Percentiles rank a stretch among this genome's conserved stretches.
Conservation (phyloP, 2,888 invertebrate species). For the Drosophila formosana region DNA sequence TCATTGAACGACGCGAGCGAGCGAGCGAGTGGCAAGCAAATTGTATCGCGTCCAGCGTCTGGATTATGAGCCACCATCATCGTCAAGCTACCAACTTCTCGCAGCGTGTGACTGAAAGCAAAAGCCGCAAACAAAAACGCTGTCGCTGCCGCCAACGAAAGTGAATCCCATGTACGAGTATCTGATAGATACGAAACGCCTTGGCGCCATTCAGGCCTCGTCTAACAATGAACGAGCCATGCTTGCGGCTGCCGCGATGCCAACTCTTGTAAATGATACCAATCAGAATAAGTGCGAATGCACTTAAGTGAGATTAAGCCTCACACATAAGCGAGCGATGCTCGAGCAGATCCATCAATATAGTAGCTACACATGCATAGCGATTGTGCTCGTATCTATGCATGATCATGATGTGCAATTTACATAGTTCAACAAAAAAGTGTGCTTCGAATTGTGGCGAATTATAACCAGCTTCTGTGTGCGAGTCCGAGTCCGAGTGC, state of each 20-base stretch:
- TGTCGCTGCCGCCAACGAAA: constrained; percentile 56
- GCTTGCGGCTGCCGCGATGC: constrained; percentile 31
- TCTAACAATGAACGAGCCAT: constrained; percentile 27
- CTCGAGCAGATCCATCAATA: neutral
- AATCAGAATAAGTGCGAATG: constrained; percentile 78
- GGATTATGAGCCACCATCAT: constrained; percentile 47
- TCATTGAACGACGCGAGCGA: constrained; percentile 34
- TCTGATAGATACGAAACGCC: constrained; percentile 35
- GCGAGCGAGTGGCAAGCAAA: constrained; percentile 43
- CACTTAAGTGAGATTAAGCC: constrained; percentile 63
- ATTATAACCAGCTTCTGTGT: constrained; percentile 50
- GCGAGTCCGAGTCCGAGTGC: neutral
- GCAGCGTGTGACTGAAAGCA: constrained; percentile 68
- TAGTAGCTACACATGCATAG: neutral
- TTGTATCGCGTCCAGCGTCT: constrained; percentile 50
- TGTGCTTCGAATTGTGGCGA: constrained; percentile 57
- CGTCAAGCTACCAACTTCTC: constrained; percentile 36
- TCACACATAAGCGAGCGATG: constrained; percentile 8
- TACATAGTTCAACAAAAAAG: constrained; percentile 61
- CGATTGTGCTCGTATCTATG: neutral
- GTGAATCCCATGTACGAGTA: constrained; percentile 56
- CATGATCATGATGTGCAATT: constrained; percentile 46
- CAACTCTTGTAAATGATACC: constrained; percentile 65
- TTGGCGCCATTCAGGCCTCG: constrained; percentile 56
- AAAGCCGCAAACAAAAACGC: constrained; percentile 47